Evolutionary conservation across 2,113 vertebrate genomes (phyloP).

Genomic region (Neodontobutis hainanensis): DNA sequence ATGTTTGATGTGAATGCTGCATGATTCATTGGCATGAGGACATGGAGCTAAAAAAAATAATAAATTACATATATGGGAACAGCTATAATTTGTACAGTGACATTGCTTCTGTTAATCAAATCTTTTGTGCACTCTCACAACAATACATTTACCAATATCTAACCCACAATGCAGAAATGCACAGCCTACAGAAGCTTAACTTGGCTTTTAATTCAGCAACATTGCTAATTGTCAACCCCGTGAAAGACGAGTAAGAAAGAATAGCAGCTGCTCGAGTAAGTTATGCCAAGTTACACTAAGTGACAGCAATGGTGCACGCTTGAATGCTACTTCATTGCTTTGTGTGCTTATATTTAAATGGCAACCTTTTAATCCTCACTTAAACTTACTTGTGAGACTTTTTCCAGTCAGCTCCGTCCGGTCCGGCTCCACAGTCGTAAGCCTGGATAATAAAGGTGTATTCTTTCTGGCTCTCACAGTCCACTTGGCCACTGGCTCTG

Average conservation of each 20-base stretch:
- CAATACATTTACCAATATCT: not conserved
- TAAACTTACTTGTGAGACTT: constrained; percentile 96
- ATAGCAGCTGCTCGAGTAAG: constrained; percentile 20
- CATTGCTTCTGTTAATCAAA: not conserved
- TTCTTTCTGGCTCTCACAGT: constrained; percentile 96
- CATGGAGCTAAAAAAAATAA: too few relatives aligned
- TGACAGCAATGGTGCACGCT: constrained; percentile 26
- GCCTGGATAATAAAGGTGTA: constrained; percentile 98
- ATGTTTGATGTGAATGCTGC: too few relatives aligned
- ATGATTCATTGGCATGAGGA: too few relatives aligned
- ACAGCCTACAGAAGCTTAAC: not conserved
- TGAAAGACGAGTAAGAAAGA: constrained; percentile 14
- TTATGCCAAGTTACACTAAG: constrained; percentile 16
- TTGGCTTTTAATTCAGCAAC: not conserved
- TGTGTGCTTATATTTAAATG: too few relatives aligned
- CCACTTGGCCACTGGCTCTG: constrained; percentile 85
- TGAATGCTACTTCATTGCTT: too few relatives aligned
- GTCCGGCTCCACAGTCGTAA: constrained; percentile 90
- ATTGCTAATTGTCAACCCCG: constrained; percentile 5
- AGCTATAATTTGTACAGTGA: not conserved
- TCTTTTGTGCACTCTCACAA: not conserved
- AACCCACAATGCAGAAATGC: not conserved
- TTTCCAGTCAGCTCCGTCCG: constrained; percentile 90
- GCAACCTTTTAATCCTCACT: not conserved
- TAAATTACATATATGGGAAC: too few relatives aligned